Base-by-base conservation (phyloP, 2,113 vertebrate species). In the Hippolais icterina region DNA sequence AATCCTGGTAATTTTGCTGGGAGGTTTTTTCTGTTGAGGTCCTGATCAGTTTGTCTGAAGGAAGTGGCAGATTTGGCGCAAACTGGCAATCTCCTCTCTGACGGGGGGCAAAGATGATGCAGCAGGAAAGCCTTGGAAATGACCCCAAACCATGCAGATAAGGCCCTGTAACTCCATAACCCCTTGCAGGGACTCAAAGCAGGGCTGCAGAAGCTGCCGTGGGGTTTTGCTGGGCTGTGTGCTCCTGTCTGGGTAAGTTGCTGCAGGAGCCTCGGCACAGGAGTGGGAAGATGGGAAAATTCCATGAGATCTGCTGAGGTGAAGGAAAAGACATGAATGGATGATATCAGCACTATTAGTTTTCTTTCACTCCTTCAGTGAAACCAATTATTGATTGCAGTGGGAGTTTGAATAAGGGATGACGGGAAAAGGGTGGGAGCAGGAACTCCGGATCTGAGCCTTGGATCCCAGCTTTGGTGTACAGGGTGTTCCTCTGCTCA, bases 121-220 rank as follows among this genome's bases (percentile, higher is more conserved):
- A 28, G 39, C 25, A 82, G 70, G 10, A 16, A 47, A 6, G 2
- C 28, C 69, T 19, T 5, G 50, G 29, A 11, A 33, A 20, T 11
- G 8, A 5, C 12, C 31, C 9, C 12, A 65, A n/a, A 17, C 52
- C 7, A 0, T 63, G 39, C 46, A 56, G 63, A 11, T 4, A 16
- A 17, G 22, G 10, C 35, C 17, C 21, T 46, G 3, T 3, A 15
- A 16, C 61, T 47, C 7, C 6, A 1, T 1, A 7, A 8, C 2
- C 3, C 0, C 8, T 14, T 10, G 31, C 47, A 35, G 28, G 2
- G 2, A 4, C 21, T 15, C 46, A 4, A 2, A 41, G 68, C 52
- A 21, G 49, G 64, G 37, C 64, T 81, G 12, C 22, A 46, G 4
- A 0, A 11, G 41, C 10, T 54, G 71, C 59, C 21, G 4, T 29